Percentiles rank a stretch among this genome's conserved stretches.
phyloP scores from a whole-genome alignment of 2,888 invertebrate genomes.

The Camptogramma bilineatum region DNA sequence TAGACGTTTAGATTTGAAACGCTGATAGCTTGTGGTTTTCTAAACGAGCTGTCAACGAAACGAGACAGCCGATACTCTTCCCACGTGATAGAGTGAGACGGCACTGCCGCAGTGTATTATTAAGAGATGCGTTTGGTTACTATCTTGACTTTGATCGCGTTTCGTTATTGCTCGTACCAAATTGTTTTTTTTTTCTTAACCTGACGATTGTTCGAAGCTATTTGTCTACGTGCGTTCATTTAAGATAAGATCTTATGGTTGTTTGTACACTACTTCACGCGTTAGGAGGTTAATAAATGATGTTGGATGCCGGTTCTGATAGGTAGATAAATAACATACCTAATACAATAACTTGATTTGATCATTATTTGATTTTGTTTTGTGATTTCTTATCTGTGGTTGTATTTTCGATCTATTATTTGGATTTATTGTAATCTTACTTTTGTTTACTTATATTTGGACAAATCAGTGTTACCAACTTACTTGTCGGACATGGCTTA shows the following conservation, averaged over 20 bases:
- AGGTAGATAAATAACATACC: conserved; percentile 39
- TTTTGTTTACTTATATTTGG: too few species aligned
- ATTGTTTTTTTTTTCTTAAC: conserved; percentile 79
- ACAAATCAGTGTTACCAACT: too few species aligned
- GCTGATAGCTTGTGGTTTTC: conserved; percentile 73
- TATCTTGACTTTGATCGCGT: conserved; percentile 76
- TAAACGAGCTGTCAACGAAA: conserved; percentile 77
- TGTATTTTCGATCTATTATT: background rate
- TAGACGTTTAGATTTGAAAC: conserved; percentile 80
- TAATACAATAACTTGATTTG: conserved; percentile 32
- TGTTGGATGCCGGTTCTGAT: conserved; percentile 39
- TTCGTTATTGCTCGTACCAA: conserved; percentile 81
- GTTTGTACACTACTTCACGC: conserved; percentile 71
- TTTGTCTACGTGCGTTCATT: conserved; percentile 79
- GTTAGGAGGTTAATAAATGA: conserved; percentile 49
- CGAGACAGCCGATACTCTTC: conserved; percentile 51
- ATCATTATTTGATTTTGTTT: conserved; percentile 23
- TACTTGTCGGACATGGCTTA: too few species aligned
- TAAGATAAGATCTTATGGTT: conserved; percentile 69
- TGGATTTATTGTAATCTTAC: background rate
- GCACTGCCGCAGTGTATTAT: conserved; percentile 64
- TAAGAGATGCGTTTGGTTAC: conserved; percentile 78
- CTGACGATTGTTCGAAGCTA: conserved; percentile 83
- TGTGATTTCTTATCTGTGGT: conserved; percentile 5
- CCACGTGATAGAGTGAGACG: conserved; percentile 55